These are phyloP conservation scores for Philereme vetulata DNA, from an alignment of 2,888 invertebrate species.

Conservation along the genomic window DNA sequence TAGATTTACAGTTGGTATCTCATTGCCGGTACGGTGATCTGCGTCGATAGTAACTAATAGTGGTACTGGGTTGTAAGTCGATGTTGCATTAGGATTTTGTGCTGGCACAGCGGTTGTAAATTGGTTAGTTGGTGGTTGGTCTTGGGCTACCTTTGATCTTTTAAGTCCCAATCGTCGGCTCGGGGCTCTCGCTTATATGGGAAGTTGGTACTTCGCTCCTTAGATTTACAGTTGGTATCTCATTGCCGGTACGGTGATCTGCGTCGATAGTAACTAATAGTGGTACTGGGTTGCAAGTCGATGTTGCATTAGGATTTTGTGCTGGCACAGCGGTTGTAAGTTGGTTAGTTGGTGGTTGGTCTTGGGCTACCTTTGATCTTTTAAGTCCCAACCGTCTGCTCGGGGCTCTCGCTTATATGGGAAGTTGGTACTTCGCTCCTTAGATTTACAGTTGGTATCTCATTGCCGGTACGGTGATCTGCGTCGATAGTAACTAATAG, in stretches of 20 bases:
- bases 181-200: not conserved
- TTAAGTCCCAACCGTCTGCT: no score
- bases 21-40: not conserved
- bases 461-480: not conserved
- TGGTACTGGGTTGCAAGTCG: not conserved
- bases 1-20: not conserved
- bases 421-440: conserved; percentile 14
- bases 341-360: conserved; percentile 2
- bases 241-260: not conserved
- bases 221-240: conserved; percentile 1
- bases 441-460: conserved; percentile 1
- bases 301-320: not conserved
- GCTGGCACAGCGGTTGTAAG: not conserved
- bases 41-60: not conserved
- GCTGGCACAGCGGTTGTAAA: not conserved
- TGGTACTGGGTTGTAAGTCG: not conserved
- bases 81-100: not conserved
- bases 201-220: conserved; percentile 14
- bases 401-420: not conserved
- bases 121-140: not conserved
- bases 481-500: not conserved
- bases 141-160: not conserved
- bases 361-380: no score
- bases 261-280: not conserved
- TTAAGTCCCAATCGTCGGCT: no score